Evolutionary conservation across 2,888 invertebrate genomes (phyloP), one percentile per base, ranked within the genome.

Genomic region (Byasa hedistus): DNA sequence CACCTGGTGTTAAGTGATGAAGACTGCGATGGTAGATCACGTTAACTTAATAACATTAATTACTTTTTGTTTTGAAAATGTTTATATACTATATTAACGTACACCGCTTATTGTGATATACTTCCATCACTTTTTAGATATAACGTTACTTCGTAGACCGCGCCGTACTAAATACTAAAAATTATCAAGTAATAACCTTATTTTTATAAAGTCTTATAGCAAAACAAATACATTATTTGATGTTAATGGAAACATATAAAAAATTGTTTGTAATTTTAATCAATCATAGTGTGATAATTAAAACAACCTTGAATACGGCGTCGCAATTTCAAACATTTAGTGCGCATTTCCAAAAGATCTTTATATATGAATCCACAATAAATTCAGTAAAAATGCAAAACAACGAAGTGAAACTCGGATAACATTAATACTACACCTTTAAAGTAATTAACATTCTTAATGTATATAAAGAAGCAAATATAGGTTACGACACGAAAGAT

Each of bases 401-500:
- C 24, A 63, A 48, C 8, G 44, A 51, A 60, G 27, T 51, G 27
- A 27, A 60, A 19, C 39, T 59, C 3, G 24, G 3, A 7, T n/a
- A 5, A 17, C 22, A 24, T 23, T 55, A 39, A 24, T 19, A 39
- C 19, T 57, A 59, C n/a, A 17, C 44, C 19, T 21, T 10, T 61
- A 48, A 62, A 36, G 19, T 62, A 48, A 57, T 57, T 21, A 60
- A 60, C n/a, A 44, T 24, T n/a, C 60, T 60, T 70, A 66, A 59
- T 68, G 44, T 69, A 61, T 75, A 73, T 76, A 81, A 81, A 75
- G 36, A 44, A 62, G 66, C 61, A 54, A 58, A 57, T 58, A 22
- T 15, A 27, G 32, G 55, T 57, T 57, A 21, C 61, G 61, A 63
- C 66, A 58, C 24, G 27, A 36, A 22, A 63, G n/a, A 48, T 36